These are phyloP conservation scores for Upupa epops DNA, from an alignment of 2,113 vertebrate genomes.

Conservation along the genomic window DNA sequence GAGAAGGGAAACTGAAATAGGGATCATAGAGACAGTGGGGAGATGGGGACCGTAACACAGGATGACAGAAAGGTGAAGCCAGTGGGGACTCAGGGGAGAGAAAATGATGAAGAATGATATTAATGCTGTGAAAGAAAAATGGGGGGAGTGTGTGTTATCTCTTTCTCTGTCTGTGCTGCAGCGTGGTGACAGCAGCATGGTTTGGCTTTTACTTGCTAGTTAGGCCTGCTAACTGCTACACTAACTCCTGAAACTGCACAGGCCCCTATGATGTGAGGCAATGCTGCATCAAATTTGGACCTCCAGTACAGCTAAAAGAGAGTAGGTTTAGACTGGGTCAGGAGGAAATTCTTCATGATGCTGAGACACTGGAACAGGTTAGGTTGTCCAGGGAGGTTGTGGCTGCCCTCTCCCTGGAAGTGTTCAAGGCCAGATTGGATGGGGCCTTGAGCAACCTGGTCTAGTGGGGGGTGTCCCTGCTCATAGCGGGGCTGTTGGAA, in stretches of 20 bases:
- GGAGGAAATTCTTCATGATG: too few relatives aligned
- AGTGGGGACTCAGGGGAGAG: background rate
- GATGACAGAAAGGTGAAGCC: background rate
- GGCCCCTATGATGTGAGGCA: background rate
- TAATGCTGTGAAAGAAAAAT: background rate
- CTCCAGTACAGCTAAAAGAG: too few relatives aligned
- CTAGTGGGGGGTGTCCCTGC: too few relatives aligned
- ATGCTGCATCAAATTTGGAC: too few relatives aligned
- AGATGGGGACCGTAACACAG: background rate
- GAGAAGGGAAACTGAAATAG: background rate
- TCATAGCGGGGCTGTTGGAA: too few relatives aligned
- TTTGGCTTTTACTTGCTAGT: slow-evolving; percentile 2
- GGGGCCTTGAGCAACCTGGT: too few relatives aligned
- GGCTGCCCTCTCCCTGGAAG: too few relatives aligned
- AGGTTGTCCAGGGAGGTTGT: too few relatives aligned
- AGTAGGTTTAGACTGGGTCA: too few relatives aligned
- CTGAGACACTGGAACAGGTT: too few relatives aligned
- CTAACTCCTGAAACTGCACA: background rate
- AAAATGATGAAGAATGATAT: background rate
- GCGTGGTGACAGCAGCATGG: background rate
- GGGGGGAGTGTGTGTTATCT: background rate
- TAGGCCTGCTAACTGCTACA: background rate
- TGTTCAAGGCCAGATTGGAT: too few relatives aligned
- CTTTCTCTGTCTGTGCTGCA: background rate
- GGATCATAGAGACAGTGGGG: too few relatives aligned